phyloP scores from a whole-genome alignment of 2,113 vertebrate genomes.

The Morphnarchus princeps region DNA sequence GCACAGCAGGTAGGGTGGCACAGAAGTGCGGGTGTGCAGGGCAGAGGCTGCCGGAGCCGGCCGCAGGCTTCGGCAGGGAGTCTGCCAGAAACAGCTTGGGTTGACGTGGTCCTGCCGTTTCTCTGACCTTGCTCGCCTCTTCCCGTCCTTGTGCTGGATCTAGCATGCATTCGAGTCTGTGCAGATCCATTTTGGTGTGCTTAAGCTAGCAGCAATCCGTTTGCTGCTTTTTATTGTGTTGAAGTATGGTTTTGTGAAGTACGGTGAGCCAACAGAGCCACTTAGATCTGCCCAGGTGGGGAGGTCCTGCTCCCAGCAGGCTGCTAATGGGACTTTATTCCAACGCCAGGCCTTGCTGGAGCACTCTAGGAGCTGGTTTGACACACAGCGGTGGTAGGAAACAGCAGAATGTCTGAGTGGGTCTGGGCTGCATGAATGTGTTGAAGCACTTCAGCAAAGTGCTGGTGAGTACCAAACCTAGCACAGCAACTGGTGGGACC shows the following conservation, averaged over 20 bases:
- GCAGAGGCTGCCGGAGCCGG: not conserved
- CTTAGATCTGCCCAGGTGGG: not conserved
- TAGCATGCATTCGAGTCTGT: too few species aligned
- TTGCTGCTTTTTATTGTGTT: not conserved
- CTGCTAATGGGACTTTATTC: not conserved
- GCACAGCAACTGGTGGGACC: not conserved
- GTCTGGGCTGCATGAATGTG: not conserved
- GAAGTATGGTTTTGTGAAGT: not conserved
- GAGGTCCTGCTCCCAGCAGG: not conserved
- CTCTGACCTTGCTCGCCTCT: not conserved
- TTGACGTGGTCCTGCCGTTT: not conserved
- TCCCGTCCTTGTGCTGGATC: not conserved
- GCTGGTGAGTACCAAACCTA: not conserved
- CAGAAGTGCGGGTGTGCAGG: rapidly evolving
- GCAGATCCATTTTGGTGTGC: not conserved
- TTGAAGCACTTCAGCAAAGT: not conserved
- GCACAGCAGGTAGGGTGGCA: not conserved
- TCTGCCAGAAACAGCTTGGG: not conserved
- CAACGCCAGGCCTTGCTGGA: not conserved
- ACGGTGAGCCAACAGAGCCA: not conserved
- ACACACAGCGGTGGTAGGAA: not conserved
- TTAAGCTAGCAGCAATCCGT: not conserved
- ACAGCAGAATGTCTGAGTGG: not conserved
- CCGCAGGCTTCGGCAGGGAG: not conserved
- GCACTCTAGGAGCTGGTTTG: not conserved